A percentile compares a stretch with the other conserved stretches of the same genome.
Evolutionary conservation across 2,797 vertebrate species (phyloP).

Genomic region (Spondyliosoma cantharus): DNA sequence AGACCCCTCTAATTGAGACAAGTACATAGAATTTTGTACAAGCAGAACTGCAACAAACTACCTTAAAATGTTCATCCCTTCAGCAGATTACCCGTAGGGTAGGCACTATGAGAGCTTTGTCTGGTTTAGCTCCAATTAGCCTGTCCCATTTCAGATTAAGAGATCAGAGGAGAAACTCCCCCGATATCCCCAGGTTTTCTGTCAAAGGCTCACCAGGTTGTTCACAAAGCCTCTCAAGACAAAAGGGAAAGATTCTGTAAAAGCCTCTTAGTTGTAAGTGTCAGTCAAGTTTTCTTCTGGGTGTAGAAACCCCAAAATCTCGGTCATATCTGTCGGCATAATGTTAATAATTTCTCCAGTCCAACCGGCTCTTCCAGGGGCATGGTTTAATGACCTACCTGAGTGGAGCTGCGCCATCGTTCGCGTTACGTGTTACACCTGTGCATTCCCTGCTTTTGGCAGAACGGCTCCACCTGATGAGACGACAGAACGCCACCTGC

Average conservation of each 20-base stretch:
- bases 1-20: background rate
- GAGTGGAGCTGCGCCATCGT: constrained; percentile 1
- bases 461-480: constrained; percentile 32
- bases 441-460: background rate
- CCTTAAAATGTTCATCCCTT: constrained; percentile 24
- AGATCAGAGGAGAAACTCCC: constrained; percentile 56
- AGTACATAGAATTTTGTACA: background rate
- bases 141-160: constrained; percentile 55
- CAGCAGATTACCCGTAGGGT: constrained; percentile 44
- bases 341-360: background rate
- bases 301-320: background rate
- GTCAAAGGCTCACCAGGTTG: constrained; percentile 34
- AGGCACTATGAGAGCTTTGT: constrained; percentile 45
- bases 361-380: background rate
- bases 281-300: constrained; percentile 10
- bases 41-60: constrained; percentile 38
- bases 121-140: constrained; percentile 65
- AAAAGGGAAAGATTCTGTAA: constrained; percentile 24
- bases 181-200: constrained; percentile 43
- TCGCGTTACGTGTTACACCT: background rate
- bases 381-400: background rate
- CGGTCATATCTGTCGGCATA: background rate
- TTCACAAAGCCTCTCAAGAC: constrained; percentile 23
- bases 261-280: constrained; percentile 33
- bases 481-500: constrained; percentile 34